Conservation (phyloP, 2,888 invertebrate genomes). For the Rhamnusium bicolor region DNA sequence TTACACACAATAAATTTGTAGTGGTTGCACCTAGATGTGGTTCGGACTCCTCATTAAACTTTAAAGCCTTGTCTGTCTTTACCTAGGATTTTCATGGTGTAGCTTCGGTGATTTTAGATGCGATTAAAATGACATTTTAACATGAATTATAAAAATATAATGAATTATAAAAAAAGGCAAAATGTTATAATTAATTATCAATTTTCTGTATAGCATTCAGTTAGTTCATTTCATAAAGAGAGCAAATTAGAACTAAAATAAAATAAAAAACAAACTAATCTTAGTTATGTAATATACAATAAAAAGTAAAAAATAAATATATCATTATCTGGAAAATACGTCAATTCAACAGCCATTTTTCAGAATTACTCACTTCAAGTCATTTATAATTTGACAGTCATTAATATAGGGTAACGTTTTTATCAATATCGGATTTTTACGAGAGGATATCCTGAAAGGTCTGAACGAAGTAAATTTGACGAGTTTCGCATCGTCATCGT, state of each 20-base stretch:
- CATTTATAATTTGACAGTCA: conserved; percentile 38
- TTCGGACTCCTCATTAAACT: too few species aligned
- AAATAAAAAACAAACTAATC: not conserved
- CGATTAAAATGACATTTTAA: too few species aligned
- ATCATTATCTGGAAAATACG: conserved; percentile 21
- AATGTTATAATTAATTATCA: too few species aligned
- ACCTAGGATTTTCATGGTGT: too few species aligned
- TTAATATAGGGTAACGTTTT: conserved; percentile 40
- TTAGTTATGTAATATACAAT: not conserved
- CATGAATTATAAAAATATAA: too few species aligned
- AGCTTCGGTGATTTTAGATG: too few species aligned
- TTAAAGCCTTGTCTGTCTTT: too few species aligned
- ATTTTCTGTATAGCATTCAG: too few species aligned
- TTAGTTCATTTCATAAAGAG: too few species aligned
- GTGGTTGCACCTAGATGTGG: too few species aligned
- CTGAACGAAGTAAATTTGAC: conserved; percentile 33
- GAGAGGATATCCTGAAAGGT: conserved; percentile 35
- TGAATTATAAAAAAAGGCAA: too few species aligned
- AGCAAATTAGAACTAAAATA: not conserved
- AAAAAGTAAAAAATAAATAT: conserved; percentile 3
- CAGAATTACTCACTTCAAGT: conserved; percentile 33
- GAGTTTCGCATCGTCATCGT: conserved; percentile 37
- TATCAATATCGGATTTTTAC: conserved; percentile 42
- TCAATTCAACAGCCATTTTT: conserved; percentile 31
- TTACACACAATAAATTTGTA: too few species aligned